Evolutionary conservation across 2,113 vertebrate genomes (phyloP).

Genomic region (Procapra przewalskii): DNA sequence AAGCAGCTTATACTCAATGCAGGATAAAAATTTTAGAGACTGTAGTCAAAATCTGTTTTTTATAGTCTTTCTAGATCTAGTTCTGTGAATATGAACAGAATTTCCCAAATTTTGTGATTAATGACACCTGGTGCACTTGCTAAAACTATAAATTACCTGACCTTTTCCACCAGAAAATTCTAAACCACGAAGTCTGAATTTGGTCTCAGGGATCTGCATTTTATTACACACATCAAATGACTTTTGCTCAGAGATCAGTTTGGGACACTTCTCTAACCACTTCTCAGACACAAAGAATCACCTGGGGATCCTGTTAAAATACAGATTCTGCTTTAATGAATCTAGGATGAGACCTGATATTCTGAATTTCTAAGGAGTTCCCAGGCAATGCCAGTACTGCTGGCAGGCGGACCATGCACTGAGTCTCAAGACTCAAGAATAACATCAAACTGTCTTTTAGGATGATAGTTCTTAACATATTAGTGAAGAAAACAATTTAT

Average conservation of each 20-base stretch:
- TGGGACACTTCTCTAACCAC: not conserved
- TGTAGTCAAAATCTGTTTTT: conserved; percentile 7
- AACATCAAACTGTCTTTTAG: not conserved
- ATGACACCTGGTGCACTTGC: not conserved
- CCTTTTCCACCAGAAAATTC: not conserved
- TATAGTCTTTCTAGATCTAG: not conserved
- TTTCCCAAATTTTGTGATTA: conserved; percentile 2
- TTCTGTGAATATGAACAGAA: not conserved
- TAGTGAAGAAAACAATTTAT: not conserved
- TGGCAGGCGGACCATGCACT: not conserved
- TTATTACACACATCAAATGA: not conserved
- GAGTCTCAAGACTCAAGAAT: not conserved
- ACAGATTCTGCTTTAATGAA: not conserved
- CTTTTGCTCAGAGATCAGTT: not conserved
- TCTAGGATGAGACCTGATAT: not conserved
- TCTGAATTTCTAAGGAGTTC: not conserved
- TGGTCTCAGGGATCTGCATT: not conserved
- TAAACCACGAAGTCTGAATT: not conserved
- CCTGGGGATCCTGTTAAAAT: not conserved
- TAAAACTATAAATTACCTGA: not conserved
- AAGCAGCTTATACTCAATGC: not conserved
- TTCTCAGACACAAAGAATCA: not conserved
- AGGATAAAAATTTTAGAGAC: not conserved
- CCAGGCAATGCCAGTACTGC: not conserved
- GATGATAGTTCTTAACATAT: not conserved